Evolutionary conservation across 1,140 invertebrate genomes (phyloP).

Genomic region (Polyergus mexicanus): DNA sequence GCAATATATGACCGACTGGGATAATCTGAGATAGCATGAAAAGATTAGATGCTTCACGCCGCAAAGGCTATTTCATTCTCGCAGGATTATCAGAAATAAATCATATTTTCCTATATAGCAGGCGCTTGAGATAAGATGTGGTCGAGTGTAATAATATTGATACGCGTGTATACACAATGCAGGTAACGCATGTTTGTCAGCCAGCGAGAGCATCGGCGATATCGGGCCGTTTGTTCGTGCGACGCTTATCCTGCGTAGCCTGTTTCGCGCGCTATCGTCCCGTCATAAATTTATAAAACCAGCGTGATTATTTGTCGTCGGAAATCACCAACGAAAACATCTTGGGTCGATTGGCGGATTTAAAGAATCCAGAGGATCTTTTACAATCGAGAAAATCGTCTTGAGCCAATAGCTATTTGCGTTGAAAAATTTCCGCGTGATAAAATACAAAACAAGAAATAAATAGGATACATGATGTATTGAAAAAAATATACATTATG

Average conservation of each 20-base stretch:
- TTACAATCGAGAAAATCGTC: neutral
- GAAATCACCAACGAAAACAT: slow-evolving; percentile 36
- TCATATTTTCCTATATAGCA: slow-evolving; percentile 82
- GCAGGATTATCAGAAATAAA: slow-evolving; percentile 85
- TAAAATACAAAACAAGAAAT: neutral
- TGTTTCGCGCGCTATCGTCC: slow-evolving; percentile 63
- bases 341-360: neutral
- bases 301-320: slow-evolving; percentile 74
- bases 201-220: slow-evolving; percentile 68
- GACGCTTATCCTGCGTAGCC: slow-evolving; percentile 70
- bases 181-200: slow-evolving; percentile 73
- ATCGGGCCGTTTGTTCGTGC: slow-evolving; percentile 70
- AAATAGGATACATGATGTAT: neutral
- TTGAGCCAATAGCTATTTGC: neutral
- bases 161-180: slow-evolving; percentile 63
- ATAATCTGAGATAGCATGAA: slow-evolving; percentile 81
- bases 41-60: slow-evolving; percentile 81
- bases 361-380: neutral
- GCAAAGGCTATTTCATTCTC: slow-evolving; percentile 83
- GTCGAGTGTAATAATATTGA: slow-evolving; percentile 60
- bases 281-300: slow-evolving; percentile 79
- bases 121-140: slow-evolving; percentile 66
- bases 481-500: neutral
- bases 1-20: slow-evolving; percentile 79
- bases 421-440: neutral